A percentile compares a stretch with the other conserved stretches of the same genome.
Evolutionary conservation across 2,113 vertebrate genomes (phyloP).

Genomic region (cat (Felis catus)): DNA sequence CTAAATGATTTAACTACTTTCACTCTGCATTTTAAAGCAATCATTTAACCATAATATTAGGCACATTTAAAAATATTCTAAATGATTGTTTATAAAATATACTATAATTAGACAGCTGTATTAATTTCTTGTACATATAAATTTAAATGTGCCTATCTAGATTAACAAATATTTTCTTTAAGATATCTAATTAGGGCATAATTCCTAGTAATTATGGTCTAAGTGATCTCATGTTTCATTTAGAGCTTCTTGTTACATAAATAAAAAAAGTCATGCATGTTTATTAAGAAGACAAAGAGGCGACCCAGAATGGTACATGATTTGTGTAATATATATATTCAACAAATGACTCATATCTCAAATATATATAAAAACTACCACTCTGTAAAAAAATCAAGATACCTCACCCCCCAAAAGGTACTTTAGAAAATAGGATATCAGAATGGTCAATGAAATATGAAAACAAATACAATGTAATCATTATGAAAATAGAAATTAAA

Average conservation of each 20-base stretch:
- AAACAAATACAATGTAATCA: background rate
- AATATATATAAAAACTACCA: background rate
- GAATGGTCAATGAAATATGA: background rate
- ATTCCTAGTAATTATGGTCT: background rate
- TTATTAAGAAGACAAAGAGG: background rate
- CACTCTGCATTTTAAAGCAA: background rate
- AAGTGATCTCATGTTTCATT: background rate
- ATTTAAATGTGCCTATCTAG: background rate
- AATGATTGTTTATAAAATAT: background rate
- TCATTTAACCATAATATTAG: background rate
- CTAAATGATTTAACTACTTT: background rate
- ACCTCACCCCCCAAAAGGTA: fast-evolving
- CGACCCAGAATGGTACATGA: background rate
- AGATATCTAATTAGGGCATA: background rate
- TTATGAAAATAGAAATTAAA: background rate
- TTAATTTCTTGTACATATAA: background rate
- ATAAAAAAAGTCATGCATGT: background rate
- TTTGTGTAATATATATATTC: background rate
- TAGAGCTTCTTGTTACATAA: background rate
- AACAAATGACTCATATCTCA: background rate
- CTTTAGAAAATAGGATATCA: background rate
- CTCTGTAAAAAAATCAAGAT: background rate
- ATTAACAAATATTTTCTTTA: slow-evolving; percentile 1
- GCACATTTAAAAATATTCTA: background rate
- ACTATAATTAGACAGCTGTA: background rate